These are phyloP conservation scores for Jacana jacana DNA, from an alignment of 2,113 vertebrate species.

Conservation along the genomic window DNA sequence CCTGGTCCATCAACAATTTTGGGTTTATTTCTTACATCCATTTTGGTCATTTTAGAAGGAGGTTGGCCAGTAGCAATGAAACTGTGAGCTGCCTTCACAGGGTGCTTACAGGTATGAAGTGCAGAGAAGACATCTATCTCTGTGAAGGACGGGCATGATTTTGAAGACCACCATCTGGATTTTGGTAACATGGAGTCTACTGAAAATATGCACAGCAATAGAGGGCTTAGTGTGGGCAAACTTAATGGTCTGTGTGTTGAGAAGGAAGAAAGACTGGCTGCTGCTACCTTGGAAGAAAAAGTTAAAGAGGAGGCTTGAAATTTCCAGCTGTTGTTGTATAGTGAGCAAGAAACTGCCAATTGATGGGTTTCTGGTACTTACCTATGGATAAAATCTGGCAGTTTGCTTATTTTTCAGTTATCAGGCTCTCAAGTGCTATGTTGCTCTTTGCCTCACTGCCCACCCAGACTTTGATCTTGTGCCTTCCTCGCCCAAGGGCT, in stretches of 20 bases:
- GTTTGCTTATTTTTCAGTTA: not conserved
- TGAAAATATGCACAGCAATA: not conserved
- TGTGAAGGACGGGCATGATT: not conserved
- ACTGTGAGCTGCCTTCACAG: not conserved
- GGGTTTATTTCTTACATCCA: not conserved
- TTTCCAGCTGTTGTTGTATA: not conserved
- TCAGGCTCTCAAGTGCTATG: accelerated
- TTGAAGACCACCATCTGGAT: not conserved
- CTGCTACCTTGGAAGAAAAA: not conserved
- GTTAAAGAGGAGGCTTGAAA: not conserved
- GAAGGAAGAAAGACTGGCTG: not conserved
- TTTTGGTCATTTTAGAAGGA: not conserved
- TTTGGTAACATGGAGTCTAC: not conserved
- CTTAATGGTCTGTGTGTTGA: accelerated
- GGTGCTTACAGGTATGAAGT: accelerated
- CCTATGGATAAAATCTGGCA: accelerated
- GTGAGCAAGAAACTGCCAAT: not conserved
- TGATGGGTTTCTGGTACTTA: not conserved
- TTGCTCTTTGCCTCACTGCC: not conserved
- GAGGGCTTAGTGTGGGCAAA: not conserved
- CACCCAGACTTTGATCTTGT: not conserved
- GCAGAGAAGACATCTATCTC: not conserved
- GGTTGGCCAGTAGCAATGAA: not conserved
- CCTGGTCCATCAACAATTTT: not conserved
- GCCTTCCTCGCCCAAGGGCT: not conserved